A percentile compares a stretch with the other conserved stretches of the same genome.
phyloP scores from a whole-genome alignment of 64 coral and sea anemone species.

The Orbicella faveolata region DNA sequence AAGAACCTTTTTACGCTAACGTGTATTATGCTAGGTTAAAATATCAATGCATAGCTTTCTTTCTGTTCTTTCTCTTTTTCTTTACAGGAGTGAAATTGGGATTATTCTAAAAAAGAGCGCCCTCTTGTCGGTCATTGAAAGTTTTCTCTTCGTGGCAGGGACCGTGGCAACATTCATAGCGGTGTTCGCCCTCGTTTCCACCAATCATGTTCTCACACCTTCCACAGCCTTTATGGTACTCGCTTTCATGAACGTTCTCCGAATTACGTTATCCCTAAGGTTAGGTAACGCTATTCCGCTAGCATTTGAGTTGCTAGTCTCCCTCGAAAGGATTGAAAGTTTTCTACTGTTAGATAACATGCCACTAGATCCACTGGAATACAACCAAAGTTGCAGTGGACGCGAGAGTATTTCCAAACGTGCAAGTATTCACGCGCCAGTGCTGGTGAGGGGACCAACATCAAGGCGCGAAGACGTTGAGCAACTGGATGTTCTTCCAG shows the following conservation, averaged over 20 bases:
- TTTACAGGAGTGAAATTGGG: not conserved
- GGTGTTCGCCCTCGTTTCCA: not conserved
- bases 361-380: not conserved
- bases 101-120: constrained; percentile 27
- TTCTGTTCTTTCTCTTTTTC: not conserved
- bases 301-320: not conserved
- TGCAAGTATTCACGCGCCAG: not conserved
- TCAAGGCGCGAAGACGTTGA: not conserved
- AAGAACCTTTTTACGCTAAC: too few relatives aligned
- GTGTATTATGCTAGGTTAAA: too few relatives aligned
- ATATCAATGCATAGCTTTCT: too few relatives aligned
- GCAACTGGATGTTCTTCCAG: not conserved
- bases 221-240: constrained; percentile 37
- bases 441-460: not conserved
- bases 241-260: constrained; percentile 14
- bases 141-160: not conserved
- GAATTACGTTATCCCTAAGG: not conserved
- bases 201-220: not conserved
- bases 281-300: not conserved
- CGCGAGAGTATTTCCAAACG: not conserved
- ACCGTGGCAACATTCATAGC: not conserved
- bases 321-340: not conserved
- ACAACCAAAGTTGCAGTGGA: not conserved
- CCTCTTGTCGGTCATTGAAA: not conserved
- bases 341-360: constrained; percentile 7